Evolutionary conservation across 2,888 invertebrate genomes (phyloP).

Genomic region (Orchestes rusci): DNA sequence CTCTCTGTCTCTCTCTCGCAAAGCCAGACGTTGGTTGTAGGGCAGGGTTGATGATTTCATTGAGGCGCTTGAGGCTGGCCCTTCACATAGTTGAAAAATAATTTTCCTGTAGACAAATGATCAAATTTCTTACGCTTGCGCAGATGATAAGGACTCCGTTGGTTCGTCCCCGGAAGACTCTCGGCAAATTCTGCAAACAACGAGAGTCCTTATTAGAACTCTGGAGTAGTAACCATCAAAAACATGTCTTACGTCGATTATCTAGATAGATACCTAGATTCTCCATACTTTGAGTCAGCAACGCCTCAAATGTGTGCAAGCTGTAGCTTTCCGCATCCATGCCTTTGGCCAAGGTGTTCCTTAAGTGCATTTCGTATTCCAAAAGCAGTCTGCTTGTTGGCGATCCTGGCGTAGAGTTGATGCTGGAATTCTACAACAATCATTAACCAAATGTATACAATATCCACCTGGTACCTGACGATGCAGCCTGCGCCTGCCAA

Average conservation of each 20-base stretch:
- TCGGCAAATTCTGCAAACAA: constrained; percentile 68
- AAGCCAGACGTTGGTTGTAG: constrained; percentile 62
- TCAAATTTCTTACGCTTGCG: constrained; percentile 86
- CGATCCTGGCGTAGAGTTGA: constrained; percentile 72
- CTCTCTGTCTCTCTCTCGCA: constrained; percentile 55
- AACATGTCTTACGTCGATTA: too few species aligned
- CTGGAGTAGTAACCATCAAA: neutral
- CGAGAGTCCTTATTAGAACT: neutral
- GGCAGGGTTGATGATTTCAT: constrained; percentile 79
- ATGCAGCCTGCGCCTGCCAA: constrained; percentile 57
- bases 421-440: constrained; percentile 51
- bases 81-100: too few species aligned
- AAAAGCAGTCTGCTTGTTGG: constrained; percentile 77
- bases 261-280: constrained; percentile 90
- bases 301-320: constrained; percentile 86
- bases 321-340: constrained; percentile 95
- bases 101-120: too few species aligned
- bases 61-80: constrained; percentile 57
- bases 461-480: too few species aligned
- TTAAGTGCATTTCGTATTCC: constrained; percentile 89
- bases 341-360: constrained; percentile 88
- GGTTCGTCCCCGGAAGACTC: constrained; percentile 75
- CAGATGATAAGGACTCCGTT: constrained; percentile 78
- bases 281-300: constrained; percentile 91
- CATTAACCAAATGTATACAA: too few species aligned